phyloP scores from a whole-genome alignment of 2,797 vertebrate genomes.

The Chelon auratus region DNA sequence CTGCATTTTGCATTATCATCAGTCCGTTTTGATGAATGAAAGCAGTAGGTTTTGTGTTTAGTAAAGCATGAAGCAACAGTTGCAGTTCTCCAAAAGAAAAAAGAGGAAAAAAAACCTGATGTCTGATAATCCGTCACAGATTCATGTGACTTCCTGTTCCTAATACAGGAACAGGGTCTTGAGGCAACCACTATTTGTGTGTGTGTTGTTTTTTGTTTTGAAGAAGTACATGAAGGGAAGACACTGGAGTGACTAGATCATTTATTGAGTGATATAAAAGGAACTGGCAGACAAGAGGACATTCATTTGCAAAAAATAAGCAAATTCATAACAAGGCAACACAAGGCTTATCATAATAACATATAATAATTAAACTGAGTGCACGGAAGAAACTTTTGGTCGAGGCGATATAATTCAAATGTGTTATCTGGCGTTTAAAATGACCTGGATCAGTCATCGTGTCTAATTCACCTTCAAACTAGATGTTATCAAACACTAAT shows the following conservation, averaged over 20 bases:
- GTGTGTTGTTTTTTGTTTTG: too few species aligned
- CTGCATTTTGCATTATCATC: neutral
- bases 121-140: constrained; percentile 14
- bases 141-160: constrained; percentile 58
- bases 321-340: neutral
- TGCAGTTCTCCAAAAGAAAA: constrained; percentile 34
- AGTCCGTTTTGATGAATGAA: neutral
- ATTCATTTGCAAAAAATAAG: neutral
- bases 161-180: constrained; percentile 49
- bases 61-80: constrained; percentile 6
- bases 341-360: neutral
- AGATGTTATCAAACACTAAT: constrained; percentile 23
- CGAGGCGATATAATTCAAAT: too few species aligned
- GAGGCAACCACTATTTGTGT: neutral
- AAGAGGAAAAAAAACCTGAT: constrained; percentile 10
- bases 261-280: neutral
- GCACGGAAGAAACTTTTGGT: neutral
- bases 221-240: too few species aligned
- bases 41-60: neutral
- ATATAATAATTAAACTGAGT: neutral
- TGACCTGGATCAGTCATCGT: neutral
- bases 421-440: neutral
- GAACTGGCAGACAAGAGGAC: neutral
- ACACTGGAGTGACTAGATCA: neutral
- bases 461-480: constrained; percentile 6